A percentile compares a stretch with the other conserved stretches of the same genome.
phyloP scores from a whole-genome alignment of 2,113 vertebrate genomes.

The Xiphias gladius region DNA sequence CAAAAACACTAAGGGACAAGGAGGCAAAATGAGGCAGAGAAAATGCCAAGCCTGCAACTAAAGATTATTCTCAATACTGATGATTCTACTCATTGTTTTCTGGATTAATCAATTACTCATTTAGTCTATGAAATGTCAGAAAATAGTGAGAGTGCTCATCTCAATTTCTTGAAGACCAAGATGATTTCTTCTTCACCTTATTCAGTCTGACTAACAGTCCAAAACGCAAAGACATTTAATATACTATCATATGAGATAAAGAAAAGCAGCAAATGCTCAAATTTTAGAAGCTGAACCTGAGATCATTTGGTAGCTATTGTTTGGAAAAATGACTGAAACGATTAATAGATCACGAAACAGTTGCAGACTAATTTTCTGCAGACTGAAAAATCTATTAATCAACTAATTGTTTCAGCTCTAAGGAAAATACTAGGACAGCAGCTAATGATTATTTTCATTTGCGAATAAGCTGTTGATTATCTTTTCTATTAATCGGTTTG shows the following conservation, averaged over 20 bases:
- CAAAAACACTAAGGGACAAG: background rate
- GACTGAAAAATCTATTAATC: no score
- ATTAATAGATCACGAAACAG: background rate
- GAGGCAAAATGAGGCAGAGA: background rate
- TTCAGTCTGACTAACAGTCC: no score
- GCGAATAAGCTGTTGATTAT: no score
- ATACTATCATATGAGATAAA: background rate
- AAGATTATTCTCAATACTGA: background rate
- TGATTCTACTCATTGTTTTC: background rate
- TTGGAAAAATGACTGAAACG: no score
- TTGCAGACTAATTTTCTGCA: background rate
- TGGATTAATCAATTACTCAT: background rate
- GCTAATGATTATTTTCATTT: no score
- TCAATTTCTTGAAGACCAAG: background rate
- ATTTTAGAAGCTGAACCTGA: no score
- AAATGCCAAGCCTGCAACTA: background rate
- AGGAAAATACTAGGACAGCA: no score
- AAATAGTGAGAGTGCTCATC: background rate
- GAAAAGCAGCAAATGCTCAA: background rate
- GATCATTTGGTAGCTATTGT: no score
- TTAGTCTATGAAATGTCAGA: background rate
- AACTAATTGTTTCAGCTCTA: no score
- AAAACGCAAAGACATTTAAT: background rate
- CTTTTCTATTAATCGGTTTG: no score
- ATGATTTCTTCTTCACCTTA: background rate